Percentiles rank a stretch among this genome's conserved stretches.
Conservation (phyloP, 2,797 vertebrate species). For the Cyprinella venusta region DNA sequence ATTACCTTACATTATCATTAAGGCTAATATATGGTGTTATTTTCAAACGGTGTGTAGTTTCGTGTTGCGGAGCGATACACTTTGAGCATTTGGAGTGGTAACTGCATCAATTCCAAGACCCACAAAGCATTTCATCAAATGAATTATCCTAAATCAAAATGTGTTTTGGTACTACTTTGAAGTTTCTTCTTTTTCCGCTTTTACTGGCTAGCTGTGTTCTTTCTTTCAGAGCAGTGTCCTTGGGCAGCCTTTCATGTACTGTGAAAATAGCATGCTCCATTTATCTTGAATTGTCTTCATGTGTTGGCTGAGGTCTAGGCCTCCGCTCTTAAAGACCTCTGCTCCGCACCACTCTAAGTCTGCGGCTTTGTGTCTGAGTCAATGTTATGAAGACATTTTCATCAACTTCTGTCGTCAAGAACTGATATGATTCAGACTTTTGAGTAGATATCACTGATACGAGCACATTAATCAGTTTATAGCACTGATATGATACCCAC, state of each 20-base stretch:
- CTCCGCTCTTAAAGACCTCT: constrained; percentile 66
- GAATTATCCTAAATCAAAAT: constrained; percentile 56
- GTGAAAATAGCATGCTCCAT: constrained; percentile 79
- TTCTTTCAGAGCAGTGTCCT: constrained; percentile 76
- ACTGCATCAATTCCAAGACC: constrained; percentile 45
- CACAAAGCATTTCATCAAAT: constrained; percentile 57
- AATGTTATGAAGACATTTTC: constrained; percentile 38
- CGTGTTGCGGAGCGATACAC: neutral
- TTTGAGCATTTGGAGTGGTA: constrained; percentile 36
- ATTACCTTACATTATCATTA: constrained; percentile 39
- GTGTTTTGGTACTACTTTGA: constrained; percentile 75
- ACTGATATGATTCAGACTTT: constrained; percentile 21
- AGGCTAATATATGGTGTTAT: constrained; percentile 27
- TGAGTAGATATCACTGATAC: neutral
- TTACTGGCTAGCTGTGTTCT: constrained; percentile 73
- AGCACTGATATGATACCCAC: neutral
- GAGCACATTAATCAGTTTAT: neutral
- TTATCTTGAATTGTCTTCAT: constrained; percentile 82
- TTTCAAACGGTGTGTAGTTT: constrained; percentile 32
- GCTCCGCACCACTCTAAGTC: constrained; percentile 24
- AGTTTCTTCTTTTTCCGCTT: constrained; percentile 79
- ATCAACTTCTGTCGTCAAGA: constrained; percentile 26
- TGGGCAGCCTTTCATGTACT: constrained; percentile 78
- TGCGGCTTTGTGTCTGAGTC: constrained; percentile 39
- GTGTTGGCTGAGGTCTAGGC: constrained; percentile 78